These are phyloP conservation scores for Anseranas semipalmata DNA, from an alignment of 2,113 vertebrate genomes.

Conservation along the genomic window DNA sequence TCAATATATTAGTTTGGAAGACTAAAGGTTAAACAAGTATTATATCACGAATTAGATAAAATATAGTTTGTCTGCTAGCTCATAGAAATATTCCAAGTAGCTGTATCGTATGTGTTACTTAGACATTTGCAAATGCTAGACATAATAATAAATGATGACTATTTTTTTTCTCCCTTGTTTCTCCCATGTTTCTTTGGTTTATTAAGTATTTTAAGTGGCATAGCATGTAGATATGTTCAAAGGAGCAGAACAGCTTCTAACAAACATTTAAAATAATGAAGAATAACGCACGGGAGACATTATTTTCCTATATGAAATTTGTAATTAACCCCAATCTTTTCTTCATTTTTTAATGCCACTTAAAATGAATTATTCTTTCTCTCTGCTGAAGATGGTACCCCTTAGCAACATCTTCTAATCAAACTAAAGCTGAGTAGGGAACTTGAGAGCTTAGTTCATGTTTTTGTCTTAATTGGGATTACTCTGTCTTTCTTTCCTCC, in stretches of 20 bases:
- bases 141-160: not conserved
- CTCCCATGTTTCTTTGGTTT: not conserved
- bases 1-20: not conserved
- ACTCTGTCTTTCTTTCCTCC: conserved; percentile 85
- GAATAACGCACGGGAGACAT: not conserved
- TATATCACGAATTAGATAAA: not conserved
- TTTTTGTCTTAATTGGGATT: conserved; percentile 70
- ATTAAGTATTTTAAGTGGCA: conserved; percentile 16
- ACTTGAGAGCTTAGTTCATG: not conserved
- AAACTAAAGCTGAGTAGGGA: not conserved
- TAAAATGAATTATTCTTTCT: conserved; percentile 35
- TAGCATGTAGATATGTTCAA: not conserved
- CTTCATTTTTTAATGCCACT: conserved; percentile 13
- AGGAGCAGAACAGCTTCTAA: not conserved
- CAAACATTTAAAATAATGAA: not conserved
- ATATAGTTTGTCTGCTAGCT: not conserved
- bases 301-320: not conserved
- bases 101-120: not conserved
- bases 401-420: conserved; percentile 4
- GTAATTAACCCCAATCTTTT: not conserved
- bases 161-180: not conserved
- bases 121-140: not conserved
- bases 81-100: not conserved
- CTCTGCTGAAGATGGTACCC: not conserved
- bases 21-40: not conserved